These are phyloP conservation scores for Aporophyla lueneburgensis DNA, from an alignment of 2,888 invertebrate genomes.

Conservation along the genomic window DNA sequence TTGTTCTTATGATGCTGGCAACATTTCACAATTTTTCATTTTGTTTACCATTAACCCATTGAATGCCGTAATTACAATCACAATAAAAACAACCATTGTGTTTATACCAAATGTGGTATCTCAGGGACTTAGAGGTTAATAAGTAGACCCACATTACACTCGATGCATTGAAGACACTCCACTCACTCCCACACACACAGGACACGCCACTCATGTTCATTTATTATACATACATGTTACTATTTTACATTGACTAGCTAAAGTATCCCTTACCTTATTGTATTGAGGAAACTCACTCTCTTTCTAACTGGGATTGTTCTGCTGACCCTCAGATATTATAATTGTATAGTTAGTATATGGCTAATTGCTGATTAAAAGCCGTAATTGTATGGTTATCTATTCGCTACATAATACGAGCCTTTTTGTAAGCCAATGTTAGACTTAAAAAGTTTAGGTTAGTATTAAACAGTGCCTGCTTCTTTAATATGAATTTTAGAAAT, in stretches of 20 bases:
- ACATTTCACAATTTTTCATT: not conserved
- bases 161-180: not conserved
- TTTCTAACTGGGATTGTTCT: not conserved
- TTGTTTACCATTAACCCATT: not conserved
- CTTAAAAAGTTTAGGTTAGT: not conserved
- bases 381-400: not conserved
- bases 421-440: slow-evolving; percentile 1
- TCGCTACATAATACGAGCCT: not conserved
- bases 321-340: not conserved
- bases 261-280: not conserved
- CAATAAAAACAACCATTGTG: no score
- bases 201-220: not conserved
- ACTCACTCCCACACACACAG: not conserved
- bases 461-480: slow-evolving; percentile 3
- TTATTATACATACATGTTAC: not conserved
- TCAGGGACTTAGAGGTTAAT: no score
- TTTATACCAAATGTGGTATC: no score
- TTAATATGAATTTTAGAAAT: not conserved
- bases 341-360: not conserved
- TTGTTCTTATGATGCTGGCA: not conserved
- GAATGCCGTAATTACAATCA: no score
- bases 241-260: not conserved
- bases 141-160: no score
- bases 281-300: not conserved
- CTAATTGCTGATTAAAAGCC: not conserved